Evolutionary conservation across 2,113 vertebrate genomes (phyloP).

Genomic region (Nothoprocta perdicaria): DNA sequence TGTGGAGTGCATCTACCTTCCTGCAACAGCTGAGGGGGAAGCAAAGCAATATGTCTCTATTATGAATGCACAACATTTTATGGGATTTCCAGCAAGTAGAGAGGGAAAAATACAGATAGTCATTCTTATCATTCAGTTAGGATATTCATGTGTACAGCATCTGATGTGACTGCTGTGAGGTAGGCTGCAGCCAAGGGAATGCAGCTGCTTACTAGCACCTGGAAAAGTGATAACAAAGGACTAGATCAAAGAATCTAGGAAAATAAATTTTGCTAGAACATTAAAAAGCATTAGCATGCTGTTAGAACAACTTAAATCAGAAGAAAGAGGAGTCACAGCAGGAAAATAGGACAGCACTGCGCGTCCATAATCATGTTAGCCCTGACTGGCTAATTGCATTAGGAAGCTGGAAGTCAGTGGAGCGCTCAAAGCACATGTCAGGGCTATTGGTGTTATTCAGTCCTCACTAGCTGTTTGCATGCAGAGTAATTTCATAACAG

Average conservation of each 20-base stretch:
- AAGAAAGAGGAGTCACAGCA: background rate
- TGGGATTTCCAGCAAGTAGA: background rate
- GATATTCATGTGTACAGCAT: background rate
- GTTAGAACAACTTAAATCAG: background rate
- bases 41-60: background rate
- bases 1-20: too few relatives aligned
- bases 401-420: background rate
- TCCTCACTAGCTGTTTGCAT: background rate
- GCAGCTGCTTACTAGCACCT: background rate
- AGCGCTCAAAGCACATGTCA: background rate
- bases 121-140: background rate
- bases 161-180: background rate
- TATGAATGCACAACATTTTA: background rate
- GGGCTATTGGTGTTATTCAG: background rate
- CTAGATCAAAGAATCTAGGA: background rate
- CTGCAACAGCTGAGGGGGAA: background rate
- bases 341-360: background rate
- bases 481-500: background rate
- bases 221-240: background rate
- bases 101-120: background rate
- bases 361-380: background rate
- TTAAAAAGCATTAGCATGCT: background rate
- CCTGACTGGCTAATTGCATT: background rate
- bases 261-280: background rate
- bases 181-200: background rate